Conservation (phyloP, 2,888 invertebrate genomes). For the Ectropis crepuscularia region DNA sequence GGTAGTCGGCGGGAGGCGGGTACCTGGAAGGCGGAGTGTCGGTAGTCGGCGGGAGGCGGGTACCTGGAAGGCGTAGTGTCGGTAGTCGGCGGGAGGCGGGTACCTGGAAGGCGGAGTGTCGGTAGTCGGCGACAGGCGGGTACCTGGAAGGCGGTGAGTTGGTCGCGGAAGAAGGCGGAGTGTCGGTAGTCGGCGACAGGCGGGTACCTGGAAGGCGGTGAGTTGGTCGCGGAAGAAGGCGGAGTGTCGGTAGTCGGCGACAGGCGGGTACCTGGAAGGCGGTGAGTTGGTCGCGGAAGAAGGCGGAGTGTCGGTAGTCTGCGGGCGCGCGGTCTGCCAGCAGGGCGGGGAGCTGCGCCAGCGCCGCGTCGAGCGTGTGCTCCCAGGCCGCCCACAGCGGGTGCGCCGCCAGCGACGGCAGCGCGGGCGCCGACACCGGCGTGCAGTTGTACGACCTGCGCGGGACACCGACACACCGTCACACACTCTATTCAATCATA, state of each 20-base stretch:
- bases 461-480: not conserved
- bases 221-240: conserved; percentile 28
- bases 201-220: conserved; percentile 20
- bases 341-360: conserved; percentile 94
- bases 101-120: no score
- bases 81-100: no score
- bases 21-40: no score
- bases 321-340: conserved; percentile 80
- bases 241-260: conserved; percentile 1
- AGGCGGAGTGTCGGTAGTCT: conserved; percentile 90
- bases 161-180: no score
- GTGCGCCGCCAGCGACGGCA: conserved; percentile 96
- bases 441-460: conserved; percentile 95
- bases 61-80: no score
- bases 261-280: conserved; percentile 92
- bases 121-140: no score
- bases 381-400: conserved; percentile 99
- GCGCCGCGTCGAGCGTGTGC: conserved; percentile 96
- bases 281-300: conserved; percentile 98
- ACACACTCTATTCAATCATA: not conserved
- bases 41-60: no score
- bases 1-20: no score
- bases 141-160: no score
- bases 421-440: conserved; percentile 95
- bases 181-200: no score